Evolutionary conservation across 2,797 vertebrate species (phyloP).

Genomic region (Schizopygopsis malacanthus): DNA sequence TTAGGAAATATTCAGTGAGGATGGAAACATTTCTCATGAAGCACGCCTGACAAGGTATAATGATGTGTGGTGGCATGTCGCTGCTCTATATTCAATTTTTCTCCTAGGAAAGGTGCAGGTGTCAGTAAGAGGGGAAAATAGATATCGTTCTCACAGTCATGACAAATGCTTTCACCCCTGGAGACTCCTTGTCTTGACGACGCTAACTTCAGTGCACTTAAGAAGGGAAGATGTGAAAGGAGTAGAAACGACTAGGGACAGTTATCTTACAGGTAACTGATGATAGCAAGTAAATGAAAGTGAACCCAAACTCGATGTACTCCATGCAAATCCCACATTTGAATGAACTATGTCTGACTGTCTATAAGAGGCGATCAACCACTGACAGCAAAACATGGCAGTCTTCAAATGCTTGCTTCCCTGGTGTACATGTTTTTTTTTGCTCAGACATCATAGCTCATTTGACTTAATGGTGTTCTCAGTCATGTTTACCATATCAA

Average conservation of each 20-base stretch:
- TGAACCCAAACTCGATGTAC: constrained; percentile 17
- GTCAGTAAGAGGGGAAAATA: constrained; percentile 30
- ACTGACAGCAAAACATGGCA: neutral
- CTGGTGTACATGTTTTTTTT: neutral
- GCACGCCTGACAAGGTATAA: constrained; percentile 28
- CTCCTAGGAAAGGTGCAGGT: constrained; percentile 3
- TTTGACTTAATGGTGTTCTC: constrained; percentile 2
- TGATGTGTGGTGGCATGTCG: constrained; percentile 62
- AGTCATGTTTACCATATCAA: constrained; percentile 8
- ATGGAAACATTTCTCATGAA: constrained; percentile 2
- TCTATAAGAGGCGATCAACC: neutral
- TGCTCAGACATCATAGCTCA: neutral
- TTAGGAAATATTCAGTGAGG: neutral
- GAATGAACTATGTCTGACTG: constrained; percentile 32
- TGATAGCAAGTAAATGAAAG: constrained; percentile 11
- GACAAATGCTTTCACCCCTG: constrained; percentile 33
- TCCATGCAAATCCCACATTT: constrained; percentile 14
- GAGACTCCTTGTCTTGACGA: constrained; percentile 38
- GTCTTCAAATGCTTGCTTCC: neutral
- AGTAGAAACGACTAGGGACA: constrained; percentile 1
- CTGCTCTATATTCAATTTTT: constrained; percentile 28
- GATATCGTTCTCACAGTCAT: neutral
- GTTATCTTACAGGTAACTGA: constrained; percentile 16
- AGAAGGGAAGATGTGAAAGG: constrained; percentile 10
- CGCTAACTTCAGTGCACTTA: neutral